Base-by-base conservation (phyloP, 2,797 vertebrate genomes). In the Nasua narica region DNA sequence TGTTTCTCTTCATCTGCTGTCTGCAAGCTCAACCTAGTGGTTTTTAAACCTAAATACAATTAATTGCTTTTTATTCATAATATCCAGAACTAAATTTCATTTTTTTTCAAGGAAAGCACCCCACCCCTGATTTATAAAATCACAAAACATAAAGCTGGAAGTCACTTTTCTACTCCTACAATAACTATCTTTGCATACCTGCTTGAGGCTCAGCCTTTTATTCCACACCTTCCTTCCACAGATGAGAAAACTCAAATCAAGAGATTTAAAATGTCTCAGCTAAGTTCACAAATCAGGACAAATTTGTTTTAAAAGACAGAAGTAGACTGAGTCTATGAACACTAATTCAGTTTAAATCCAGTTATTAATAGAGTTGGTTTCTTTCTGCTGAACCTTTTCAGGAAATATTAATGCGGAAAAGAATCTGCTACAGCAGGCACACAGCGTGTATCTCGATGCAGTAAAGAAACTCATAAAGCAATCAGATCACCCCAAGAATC, bases 71-170 rank as follows among this genome's bases (percentile, higher is more conserved):
- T 85, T 88, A 67, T 72, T 95, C 74, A 89, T 52, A 69, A 76
- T 89, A 77, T 37, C 50, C 86, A 89, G 48, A 87, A 7, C 14
- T 74, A 72, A 46, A 72, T 69, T 96, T 78, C 13, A 2, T n/a
- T 90, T 74, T 77, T 84, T 96, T 40, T 78, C 58, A 43, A 91
- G 19, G 40, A 90, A 54, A 95, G 37, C 13, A 37, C 21, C 23
- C 40, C 7, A 46, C 32, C 10, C 15, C 76, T 87, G 46, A 91
- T 35, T 94, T 90, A 52, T 84, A 77, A 90, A 87, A 96, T 79
- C 58, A 65, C 35, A 94, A 95, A 96, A 90, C 54, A 84, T 11
- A 91, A 92, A 96, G 21, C 74, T 58, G 29, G 35, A 94, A 90
- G 18, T 54, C n/a, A 90, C 65, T 94, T 18, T 94, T 52, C 83